A percentile compares a stretch with the other conserved stretches of the same genome.
These are phyloP conservation scores for Caenorhabditis sp. DNA, from an alignment of 2,888 invertebrate species.

Conservation along the genomic window DNA sequence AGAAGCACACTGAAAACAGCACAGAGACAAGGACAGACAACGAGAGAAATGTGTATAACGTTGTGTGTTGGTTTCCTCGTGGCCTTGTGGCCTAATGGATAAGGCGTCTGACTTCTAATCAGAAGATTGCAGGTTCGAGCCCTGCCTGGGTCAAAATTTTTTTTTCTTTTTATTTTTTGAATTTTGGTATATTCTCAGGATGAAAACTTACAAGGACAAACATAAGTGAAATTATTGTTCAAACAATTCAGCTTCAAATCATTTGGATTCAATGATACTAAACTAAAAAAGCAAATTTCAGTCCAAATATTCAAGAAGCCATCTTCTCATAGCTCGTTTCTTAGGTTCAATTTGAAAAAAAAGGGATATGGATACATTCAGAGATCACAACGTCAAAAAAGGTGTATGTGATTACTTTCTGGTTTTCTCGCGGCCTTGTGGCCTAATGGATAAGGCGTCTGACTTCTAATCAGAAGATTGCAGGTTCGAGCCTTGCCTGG, in stretches of 20 bases:
- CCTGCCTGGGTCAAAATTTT: conserved; percentile 61
- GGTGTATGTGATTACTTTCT: neutral
- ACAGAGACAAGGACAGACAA: neutral
- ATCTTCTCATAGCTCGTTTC: too few species aligned
- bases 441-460: conserved; percentile 70
- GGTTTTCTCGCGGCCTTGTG: conserved; percentile 55
- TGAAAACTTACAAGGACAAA: too few species aligned
- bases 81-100: conserved; percentile 70
- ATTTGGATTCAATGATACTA: too few species aligned
- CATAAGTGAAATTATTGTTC: too few species aligned
- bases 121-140: conserved; percentile 69
- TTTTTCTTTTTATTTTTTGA: conserved; percentile 8
- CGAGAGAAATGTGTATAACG: neutral
- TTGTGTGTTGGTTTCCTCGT: conserved; percentile 7
- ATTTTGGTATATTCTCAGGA: too few species aligned
- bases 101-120: conserved; percentile 70
- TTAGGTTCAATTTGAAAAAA: too few species aligned
- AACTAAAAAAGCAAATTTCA: too few species aligned
- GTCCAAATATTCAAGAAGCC: too few species aligned
- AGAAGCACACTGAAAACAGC: neutral
- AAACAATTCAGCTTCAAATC: too few species aligned
- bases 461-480: conserved; percentile 70
- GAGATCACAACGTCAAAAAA: too few species aligned
- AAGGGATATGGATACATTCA: too few species aligned
- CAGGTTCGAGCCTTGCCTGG: conserved; percentile 67